Conservation (phyloP, 2,888 invertebrate species). For the Ophion ellenae region DNA sequence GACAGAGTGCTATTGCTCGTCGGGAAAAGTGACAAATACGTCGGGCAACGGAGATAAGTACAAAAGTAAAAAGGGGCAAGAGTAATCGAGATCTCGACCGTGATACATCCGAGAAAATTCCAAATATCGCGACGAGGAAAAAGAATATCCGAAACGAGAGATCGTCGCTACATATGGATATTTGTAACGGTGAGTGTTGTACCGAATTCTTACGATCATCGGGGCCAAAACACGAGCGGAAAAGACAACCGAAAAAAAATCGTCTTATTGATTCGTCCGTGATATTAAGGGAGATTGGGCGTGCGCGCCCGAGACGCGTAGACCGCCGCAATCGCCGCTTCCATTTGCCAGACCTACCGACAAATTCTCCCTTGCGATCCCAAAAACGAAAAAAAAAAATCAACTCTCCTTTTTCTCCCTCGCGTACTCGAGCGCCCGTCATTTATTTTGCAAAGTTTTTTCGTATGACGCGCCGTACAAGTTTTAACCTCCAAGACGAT, state of each 20-base stretch:
- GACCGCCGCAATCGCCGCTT: conserved; percentile 24
- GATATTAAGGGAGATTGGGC: conserved; percentile 76
- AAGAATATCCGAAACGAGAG: conserved; percentile 31
- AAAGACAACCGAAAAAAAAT: conserved; percentile 8
- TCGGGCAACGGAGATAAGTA: conserved; percentile 25
- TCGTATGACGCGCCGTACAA: conserved; percentile 22
- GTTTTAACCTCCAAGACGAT: conserved; percentile 77
- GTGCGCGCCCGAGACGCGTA: conserved; percentile 71
- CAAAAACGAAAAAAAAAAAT: conserved; percentile 18
- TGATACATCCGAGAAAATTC: conserved; percentile 12
- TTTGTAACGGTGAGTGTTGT: conserved; percentile 75
- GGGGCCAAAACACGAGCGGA: neutral
- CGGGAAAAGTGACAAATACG: conserved; percentile 79
- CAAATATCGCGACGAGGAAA: conserved; percentile 32
- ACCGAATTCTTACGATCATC: neutral
- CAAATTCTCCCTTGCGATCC: neutral
- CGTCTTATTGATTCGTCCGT: conserved; percentile 76
- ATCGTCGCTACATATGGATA: conserved; percentile 73
- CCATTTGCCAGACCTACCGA: conserved; percentile 13
- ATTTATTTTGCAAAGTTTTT: neutral
- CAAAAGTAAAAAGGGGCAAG: conserved; percentile 28
- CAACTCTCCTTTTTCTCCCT: neutral
- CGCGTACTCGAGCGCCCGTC: neutral
- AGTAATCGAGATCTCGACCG: neutral
- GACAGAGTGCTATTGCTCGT: conserved; percentile 65